These are phyloP conservation scores for Notoglanidium macrostoma DNA, from an alignment of 2,797 vertebrate genomes.

Conservation along the genomic window DNA sequence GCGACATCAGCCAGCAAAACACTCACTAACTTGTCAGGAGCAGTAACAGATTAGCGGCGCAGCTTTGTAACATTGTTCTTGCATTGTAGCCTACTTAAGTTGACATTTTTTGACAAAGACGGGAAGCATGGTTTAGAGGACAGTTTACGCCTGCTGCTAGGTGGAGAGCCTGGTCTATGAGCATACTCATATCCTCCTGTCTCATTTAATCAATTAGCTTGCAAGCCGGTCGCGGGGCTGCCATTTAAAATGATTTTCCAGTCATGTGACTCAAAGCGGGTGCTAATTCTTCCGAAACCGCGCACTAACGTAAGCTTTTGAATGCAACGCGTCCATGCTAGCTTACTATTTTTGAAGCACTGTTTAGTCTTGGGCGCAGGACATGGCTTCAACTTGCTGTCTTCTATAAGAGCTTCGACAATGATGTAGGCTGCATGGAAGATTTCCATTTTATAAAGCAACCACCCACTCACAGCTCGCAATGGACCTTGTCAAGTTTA, in stretches of 20 bases:
- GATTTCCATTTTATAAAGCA: not conserved
- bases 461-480: conserved; percentile 10
- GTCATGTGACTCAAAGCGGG: conserved; percentile 50
- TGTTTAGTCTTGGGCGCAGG: not conserved
- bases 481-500: conserved; percentile 12
- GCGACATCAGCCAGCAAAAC: not conserved
- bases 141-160: not conserved
- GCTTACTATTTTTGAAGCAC: not conserved
- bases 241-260: conserved; percentile 55
- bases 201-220: not conserved
- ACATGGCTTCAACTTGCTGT: not conserved
- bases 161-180: not conserved
- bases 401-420: not conserved
- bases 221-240: conserved; percentile 11
- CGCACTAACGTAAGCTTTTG: not conserved
- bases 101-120: not conserved
- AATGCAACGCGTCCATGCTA: not conserved
- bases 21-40: not conserved
- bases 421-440: not conserved
- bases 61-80: not conserved
- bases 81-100: not conserved
- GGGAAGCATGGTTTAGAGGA: not conserved
- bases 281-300: conserved; percentile 3
- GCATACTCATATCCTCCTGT: not conserved
- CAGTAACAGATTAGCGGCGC: not conserved